phyloP scores from a whole-genome alignment of 2,113 vertebrate genomes.

The Psittacula cyanocephala region DNA sequence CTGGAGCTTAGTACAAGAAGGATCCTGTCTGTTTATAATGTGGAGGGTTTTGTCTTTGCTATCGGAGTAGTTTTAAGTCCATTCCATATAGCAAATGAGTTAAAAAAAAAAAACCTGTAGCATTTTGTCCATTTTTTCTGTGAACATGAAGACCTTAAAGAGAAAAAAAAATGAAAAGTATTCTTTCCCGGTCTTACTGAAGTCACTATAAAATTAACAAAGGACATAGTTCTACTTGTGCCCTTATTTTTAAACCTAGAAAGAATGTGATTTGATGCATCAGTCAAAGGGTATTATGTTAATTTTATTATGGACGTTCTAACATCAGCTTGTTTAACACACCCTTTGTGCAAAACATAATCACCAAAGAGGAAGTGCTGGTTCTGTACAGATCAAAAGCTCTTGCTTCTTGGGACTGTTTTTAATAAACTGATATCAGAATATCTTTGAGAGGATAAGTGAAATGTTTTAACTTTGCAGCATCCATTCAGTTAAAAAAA shows the following conservation, averaged over 20 bases:
- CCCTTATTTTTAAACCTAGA: not conserved
- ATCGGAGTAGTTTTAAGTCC: not conserved
- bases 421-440: not conserved
- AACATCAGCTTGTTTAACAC: not conserved
- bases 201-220: not conserved
- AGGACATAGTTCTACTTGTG: not conserved
- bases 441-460: not conserved
- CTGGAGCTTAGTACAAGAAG: no score
- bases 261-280: not conserved
- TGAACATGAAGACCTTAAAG: not conserved
- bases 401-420: not conserved
- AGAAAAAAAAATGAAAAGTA: not conserved
- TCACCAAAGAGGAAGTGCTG: not conserved
- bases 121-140: not conserved
- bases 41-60: not conserved
- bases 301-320: not conserved
- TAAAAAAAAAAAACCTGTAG: not conserved
- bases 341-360: not conserved
- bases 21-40: not conserved
- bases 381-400: fast-evolving
- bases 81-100: not conserved
- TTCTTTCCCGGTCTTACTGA: not conserved
- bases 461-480: not conserved
- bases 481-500: not conserved
- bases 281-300: not conserved